A percentile compares a stretch with the other conserved stretches of the same genome.
These are phyloP conservation scores for Cervus canadensis DNA, from an alignment of 2,113 vertebrate species.

Conservation along the genomic window DNA sequence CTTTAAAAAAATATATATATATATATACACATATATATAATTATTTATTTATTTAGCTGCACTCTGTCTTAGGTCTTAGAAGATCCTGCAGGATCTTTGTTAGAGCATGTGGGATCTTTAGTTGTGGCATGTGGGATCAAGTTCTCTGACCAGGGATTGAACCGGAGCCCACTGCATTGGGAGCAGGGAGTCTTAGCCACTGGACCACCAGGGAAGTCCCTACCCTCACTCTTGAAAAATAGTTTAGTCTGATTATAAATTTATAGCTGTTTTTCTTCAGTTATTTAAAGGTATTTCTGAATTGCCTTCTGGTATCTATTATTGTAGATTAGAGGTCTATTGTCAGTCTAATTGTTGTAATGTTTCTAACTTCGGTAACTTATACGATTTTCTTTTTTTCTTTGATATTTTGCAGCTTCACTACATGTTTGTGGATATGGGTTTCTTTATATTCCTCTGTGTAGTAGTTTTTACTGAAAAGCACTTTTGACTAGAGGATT, in stretches of 20 bases:
- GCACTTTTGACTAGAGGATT: neutral
- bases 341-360: neutral
- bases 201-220: neutral
- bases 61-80: neutral
- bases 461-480: neutral
- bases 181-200: neutral
- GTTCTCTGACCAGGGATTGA: neutral
- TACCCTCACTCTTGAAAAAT: neutral
- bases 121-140: neutral
- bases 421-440: neutral
- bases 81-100: neutral
- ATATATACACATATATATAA: neutral
- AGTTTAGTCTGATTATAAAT: neutral
- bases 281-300: neutral
- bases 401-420: neutral
- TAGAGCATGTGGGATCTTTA: neutral
- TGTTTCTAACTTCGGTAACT: neutral
- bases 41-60: neutral
- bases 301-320: neutral
- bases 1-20: neutral
- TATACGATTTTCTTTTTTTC: neutral
- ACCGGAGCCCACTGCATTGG: neutral
- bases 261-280: neutral
- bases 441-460: neutral
- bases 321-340: neutral